A percentile compares a stretch with the other conserved stretches of the same genome.
phyloP scores from a whole-genome alignment of 1,140 invertebrate genomes.

The Drosophila virilis region DNA sequence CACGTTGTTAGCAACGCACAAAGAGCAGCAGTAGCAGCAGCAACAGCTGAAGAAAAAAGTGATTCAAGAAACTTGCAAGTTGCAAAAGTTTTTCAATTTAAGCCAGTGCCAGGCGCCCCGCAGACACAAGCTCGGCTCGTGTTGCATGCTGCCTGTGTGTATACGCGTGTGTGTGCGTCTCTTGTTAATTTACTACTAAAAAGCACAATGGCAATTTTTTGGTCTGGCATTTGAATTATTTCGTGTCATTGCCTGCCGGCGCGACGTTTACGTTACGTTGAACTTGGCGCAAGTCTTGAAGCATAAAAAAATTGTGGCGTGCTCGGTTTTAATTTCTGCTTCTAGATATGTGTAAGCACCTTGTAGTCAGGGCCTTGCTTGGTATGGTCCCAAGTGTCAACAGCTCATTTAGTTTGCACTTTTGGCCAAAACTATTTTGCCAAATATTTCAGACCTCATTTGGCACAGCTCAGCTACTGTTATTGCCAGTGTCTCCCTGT shows the following conservation, averaged over 20 bases:
- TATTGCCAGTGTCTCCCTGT: background rate
- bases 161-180: conserved; percentile 12
- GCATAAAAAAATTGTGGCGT: conserved; percentile 5
- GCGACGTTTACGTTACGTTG: conserved; percentile 53
- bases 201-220: conserved; percentile 62
- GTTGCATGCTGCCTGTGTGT: conserved; percentile 24
- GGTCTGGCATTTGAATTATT: conserved; percentile 65
- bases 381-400: conserved; percentile 42
- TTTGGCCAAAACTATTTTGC: conserved; percentile 52
- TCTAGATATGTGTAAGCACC: conserved; percentile 3
- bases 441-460: conserved; percentile 62
- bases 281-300: conserved; percentile 25
- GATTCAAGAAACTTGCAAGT: conserved; percentile 63
- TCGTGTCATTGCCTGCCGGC: conserved; percentile 58
- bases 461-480: background rate
- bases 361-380: conserved; percentile 48
- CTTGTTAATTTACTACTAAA: conserved; percentile 74
- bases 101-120: conserved; percentile 32
- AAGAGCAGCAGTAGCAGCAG: background rate
- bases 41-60: conserved; percentile 21
- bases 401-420: conserved; percentile 63
- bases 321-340: conserved; percentile 24
- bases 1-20: conserved; percentile 50
- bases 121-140: background rate
- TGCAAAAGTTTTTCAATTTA: conserved; percentile 79